These are phyloP conservation scores for Pagetopsis macropterus DNA, from an alignment of 2,797 vertebrate species.

Conservation along the genomic window DNA sequence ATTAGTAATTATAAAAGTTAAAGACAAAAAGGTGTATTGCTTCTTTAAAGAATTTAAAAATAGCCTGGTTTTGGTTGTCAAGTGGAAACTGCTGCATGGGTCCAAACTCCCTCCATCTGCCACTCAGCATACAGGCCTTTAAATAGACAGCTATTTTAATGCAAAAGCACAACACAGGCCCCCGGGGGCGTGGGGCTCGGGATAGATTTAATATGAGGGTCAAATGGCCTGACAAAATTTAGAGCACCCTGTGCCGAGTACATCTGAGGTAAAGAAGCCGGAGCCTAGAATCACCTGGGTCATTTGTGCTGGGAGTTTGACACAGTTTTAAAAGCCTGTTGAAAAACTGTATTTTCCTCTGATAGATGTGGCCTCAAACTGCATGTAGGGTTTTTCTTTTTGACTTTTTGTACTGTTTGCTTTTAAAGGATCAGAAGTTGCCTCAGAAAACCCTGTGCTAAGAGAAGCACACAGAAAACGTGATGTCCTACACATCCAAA, in stretches of 20 bases:
- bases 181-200: constrained; percentile 23
- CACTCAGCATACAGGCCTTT: constrained; percentile 61
- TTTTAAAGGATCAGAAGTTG: not conserved
- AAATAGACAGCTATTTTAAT: constrained; percentile 80
- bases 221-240: constrained; percentile 48
- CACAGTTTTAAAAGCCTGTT: not conserved
- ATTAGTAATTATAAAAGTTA: too few species aligned
- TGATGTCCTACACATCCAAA: constrained; percentile 75
- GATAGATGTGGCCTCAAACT: not conserved
- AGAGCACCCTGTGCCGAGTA: constrained; percentile 17
- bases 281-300: constrained; percentile 10
- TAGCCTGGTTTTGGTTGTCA: not conserved
- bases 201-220: constrained; percentile 55
- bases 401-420: not conserved
- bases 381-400: not conserved
- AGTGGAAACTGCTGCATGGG: constrained; percentile 39
- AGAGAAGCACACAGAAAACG: constrained; percentile 3
- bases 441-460: not conserved
- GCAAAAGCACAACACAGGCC: constrained; percentile 63
- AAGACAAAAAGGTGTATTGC: too few species aligned
- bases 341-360: not conserved
- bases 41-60: not conserved
- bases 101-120: constrained; percentile 21
- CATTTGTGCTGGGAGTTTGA: constrained; percentile 6
- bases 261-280: constrained; percentile 25